These are phyloP conservation scores for Pentalonia nigronervosa DNA, from an alignment of 1,140 invertebrate genomes.

Conservation along the genomic window DNA sequence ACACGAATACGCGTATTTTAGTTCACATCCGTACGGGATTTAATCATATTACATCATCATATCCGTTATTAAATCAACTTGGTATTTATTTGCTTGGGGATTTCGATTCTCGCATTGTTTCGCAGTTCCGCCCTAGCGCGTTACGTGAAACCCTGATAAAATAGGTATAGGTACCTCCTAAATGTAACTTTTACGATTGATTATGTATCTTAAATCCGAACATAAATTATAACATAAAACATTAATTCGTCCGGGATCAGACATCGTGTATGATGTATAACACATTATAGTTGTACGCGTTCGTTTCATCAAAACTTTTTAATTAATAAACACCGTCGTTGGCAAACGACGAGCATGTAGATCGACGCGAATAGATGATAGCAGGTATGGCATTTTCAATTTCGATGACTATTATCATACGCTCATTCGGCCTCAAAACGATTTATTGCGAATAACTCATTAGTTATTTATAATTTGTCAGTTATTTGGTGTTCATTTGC, in stretches of 20 bases:
- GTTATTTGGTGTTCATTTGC: neutral
- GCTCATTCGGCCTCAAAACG: neutral
- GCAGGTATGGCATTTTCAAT: neutral
- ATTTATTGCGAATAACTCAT: neutral
- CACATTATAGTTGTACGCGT: neutral
- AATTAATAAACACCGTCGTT: neutral
- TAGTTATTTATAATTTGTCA: slow-evolving; percentile 1
- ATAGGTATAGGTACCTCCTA: neutral
- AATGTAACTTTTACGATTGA: neutral
- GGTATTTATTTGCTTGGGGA: neutral
- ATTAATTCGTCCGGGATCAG: neutral
- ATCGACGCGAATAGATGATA: neutral
- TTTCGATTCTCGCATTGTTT: neutral
- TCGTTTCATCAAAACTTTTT: slow-evolving; percentile 1
- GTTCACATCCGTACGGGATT: neutral
- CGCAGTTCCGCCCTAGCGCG: neutral
- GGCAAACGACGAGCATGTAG: neutral
- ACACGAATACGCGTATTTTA: neutral
- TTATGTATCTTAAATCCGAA: neutral
- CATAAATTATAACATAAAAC: neutral
- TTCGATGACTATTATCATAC: neutral
- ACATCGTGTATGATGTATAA: neutral
- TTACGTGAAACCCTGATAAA: neutral
- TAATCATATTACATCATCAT: neutral
- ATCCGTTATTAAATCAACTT: neutral